Base-by-base conservation (phyloP, 2,888 invertebrate genomes). In the Chironomus tentans region DNA sequence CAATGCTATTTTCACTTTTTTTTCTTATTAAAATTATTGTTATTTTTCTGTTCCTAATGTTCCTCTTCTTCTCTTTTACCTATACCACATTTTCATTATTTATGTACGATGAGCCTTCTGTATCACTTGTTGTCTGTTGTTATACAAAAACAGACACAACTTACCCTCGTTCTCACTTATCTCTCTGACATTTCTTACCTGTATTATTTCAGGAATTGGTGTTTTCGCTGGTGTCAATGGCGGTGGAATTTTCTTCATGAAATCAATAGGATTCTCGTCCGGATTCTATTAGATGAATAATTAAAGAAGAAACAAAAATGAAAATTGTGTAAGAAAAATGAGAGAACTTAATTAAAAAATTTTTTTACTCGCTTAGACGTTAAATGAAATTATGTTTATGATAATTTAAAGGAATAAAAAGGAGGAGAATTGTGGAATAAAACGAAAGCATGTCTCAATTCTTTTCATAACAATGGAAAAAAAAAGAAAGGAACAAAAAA, bases 161-260 rank as follows among this genome's bases (percentile, higher is more conserved):
- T 18, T 18, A 56, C 18, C 7, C 15, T 70, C 70, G 13, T 47
- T 21, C 3, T 4, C 10, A 13, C 24, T 38, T 38, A 38, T 38
- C 38, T 38, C 38, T 4, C 38, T 38, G 18, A 18, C 56, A 56
- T 15, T 56, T n/a, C 56, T 56, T 71, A 70, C 77, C 68, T 77
- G 78, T 56, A 77, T 77, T 28, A 77, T 69, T 74, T 77, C 74
- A 10, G 78, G 76, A 48, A 62, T 22, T 65, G 77, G 77, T 71
- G 24, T 72, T 68, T 70, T 70, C 4, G 69, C 24, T 48, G 76
- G 76, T 38, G 71, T 77, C 46, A 74, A 62, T 62, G 77, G 78
- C n/a, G 76, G 77, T 68, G 70, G 77, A n/a, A 68, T 50, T 77
- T 68, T 77, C 68, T 77, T 78, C 50, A 28, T 62, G 47, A 68